Base-by-base conservation (phyloP, 2,113 vertebrate genomes). In the Chloebia gouldiae region DNA sequence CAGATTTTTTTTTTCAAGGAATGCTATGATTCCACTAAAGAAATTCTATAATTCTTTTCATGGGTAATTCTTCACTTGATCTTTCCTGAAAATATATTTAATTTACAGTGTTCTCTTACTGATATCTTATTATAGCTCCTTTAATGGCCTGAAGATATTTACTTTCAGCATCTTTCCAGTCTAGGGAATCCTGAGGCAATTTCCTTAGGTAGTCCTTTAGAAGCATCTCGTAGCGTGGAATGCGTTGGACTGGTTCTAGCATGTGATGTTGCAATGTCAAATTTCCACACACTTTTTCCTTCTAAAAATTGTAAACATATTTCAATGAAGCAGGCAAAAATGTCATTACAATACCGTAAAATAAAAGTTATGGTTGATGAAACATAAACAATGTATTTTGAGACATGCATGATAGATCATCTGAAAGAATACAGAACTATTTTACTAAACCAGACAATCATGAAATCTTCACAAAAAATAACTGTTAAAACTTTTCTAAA, bases 121-220 rank as follows among this genome's bases (percentile, higher is more conserved):
- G 54, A n/a, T 64, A 57, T 31, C 54, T 87, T 83, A 91, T 73
- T 75, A 56, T 23, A 77, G 4, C 59, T 93, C 50, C 42, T 86
- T 81, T 65, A 94, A 61, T 27, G 50, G n/a, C 78, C 89, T 90
- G 53, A 53, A 76, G 65, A 85, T 88, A 93, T 97, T 97, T 97
- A 99, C 99, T 99, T 97, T 99, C 99, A 63, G 99, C 98, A 44
- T 99, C 99, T 59, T 97, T 98, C 69, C 98, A 98, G 97, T 99
- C 99, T 2, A 96, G 96, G 82, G 99, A 98, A 39, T 99, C 98
- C 69, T 98, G 96, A 60, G 99, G 99, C 92, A 99, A 97, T 96
- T 99, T 99, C 97, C 99, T 99, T 95, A 99, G 98, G 94, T 99
- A 99, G 96, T 99, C 99, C 96, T 99, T 99, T 13, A 99, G 99